These are phyloP conservation scores for Patella vulgata DNA, from an alignment of 1,140 invertebrate genomes.

Conservation along the genomic window DNA sequence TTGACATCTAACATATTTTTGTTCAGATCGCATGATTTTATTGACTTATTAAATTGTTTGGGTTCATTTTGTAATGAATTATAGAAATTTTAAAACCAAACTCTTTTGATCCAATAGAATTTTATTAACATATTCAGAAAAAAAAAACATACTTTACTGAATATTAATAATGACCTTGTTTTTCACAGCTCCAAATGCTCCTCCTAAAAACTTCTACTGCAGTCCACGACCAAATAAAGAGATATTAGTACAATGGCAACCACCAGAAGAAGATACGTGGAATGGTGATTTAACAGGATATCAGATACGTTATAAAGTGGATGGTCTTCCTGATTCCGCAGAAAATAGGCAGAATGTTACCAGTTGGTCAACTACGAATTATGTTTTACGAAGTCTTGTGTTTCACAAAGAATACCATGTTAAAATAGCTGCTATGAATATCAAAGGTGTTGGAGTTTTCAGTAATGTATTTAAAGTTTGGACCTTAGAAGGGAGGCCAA, in stretches of 20 bases:
- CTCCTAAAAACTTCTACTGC: constrained; percentile 55
- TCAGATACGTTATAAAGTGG: constrained; percentile 87
- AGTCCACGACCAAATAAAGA: constrained; percentile 73
- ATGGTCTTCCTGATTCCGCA: constrained; percentile 85
- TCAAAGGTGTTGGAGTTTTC: constrained; percentile 93
- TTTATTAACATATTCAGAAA: too few relatives aligned
- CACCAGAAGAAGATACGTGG: constrained; percentile 88
- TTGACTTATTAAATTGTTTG: too few relatives aligned
- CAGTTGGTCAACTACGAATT: constrained; percentile 67
- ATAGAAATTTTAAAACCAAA: too few relatives aligned
- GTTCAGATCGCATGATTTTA: too few relatives aligned
- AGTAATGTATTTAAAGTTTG: constrained; percentile 89
- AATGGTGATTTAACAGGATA: constrained; percentile 96
- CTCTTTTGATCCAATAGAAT: too few relatives aligned
- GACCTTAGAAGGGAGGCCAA: constrained; percentile 94
- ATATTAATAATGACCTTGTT: too few relatives aligned
- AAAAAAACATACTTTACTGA: too few relatives aligned
- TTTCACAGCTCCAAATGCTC: constrained; percentile 56
- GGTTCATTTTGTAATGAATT: too few relatives aligned
- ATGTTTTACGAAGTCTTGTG: constrained; percentile 45
- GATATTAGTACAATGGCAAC: constrained; percentile 98
- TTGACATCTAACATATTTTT: too few relatives aligned
- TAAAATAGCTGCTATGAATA: constrained; percentile 97
- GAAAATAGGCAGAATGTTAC: constrained; percentile 79
- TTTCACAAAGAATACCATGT: constrained; percentile 87